Conservation (phyloP, 2,113 vertebrate species). For the Danionella cerebrum region DNA sequence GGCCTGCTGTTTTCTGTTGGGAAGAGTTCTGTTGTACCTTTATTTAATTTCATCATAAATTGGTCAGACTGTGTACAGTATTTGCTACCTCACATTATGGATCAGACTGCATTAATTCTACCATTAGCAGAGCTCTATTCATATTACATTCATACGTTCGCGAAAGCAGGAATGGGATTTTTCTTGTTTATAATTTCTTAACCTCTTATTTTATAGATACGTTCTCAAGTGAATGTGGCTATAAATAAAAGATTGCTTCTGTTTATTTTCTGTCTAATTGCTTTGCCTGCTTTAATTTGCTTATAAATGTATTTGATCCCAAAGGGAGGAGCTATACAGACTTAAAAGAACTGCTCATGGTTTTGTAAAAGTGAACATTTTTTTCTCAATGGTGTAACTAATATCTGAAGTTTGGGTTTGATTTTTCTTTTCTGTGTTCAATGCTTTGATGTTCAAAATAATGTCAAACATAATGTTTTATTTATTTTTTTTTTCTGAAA, state of each 20-base stretch:
- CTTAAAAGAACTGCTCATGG: not conserved
- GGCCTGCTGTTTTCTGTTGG: too few species aligned
- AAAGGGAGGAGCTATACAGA: slow-evolving; percentile 1
- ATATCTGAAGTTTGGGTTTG: not conserved
- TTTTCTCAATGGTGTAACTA: not conserved
- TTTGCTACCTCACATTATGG: too few species aligned
- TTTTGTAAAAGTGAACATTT: not conserved
- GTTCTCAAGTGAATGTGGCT: not conserved
- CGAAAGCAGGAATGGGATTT: not conserved
- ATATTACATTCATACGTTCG: too few species aligned
- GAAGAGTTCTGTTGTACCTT: too few species aligned
- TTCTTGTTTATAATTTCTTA: not conserved
- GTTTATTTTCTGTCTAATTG: slow-evolving; percentile 10
- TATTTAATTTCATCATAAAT: too few species aligned
- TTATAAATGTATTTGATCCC: not conserved
- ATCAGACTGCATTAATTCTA: too few species aligned
- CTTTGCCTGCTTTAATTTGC: slow-evolving; percentile 8
- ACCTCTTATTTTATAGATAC: not conserved
- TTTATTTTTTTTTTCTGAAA: too few species aligned
- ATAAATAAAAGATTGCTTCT: slow-evolving; percentile 18
- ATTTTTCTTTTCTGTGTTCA: not conserved
- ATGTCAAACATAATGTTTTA: too few species aligned
- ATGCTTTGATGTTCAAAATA: not conserved
- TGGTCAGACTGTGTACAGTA: too few species aligned
- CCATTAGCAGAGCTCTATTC: too few species aligned